phyloP scores from a whole-genome alignment of 2,797 vertebrate species.

The Rhadinocentrus ornatus region DNA sequence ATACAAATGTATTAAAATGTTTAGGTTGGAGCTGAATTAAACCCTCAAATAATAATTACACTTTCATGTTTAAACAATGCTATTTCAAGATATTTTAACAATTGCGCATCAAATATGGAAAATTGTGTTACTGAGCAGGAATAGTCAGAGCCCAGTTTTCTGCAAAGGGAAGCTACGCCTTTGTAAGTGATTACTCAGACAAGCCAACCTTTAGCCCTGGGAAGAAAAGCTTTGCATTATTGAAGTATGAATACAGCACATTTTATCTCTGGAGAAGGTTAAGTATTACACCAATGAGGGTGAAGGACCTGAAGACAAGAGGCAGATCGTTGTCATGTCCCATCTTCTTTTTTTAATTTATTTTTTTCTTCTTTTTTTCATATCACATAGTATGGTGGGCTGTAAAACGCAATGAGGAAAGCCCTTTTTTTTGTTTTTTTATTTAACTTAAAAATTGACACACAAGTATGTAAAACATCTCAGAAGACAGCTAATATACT shows the following conservation, averaged over 20 bases:
- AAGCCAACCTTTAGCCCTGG: constrained; percentile 16
- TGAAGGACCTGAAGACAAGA: constrained; percentile 36
- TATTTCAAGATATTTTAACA: constrained; percentile 10
- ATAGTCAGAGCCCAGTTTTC: constrained; percentile 19
- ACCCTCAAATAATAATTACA: background rate
- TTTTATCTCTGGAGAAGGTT: constrained; percentile 59
- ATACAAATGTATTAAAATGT: constrained; percentile 4
- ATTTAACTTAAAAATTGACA: constrained; percentile 9
- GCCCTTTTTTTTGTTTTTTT: background rate
- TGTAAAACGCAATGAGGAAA: background rate
- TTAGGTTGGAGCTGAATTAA: background rate
- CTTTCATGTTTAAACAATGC: background rate
- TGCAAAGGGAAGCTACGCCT: constrained; percentile 36
- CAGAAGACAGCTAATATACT: constrained; percentile 1
- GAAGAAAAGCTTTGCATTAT: constrained; percentile 55
- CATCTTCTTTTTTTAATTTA: constrained; percentile 50
- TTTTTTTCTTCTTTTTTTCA: constrained; percentile 43
- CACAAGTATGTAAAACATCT: background rate
- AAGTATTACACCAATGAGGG: constrained; percentile 35
- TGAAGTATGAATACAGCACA: constrained; percentile 62
- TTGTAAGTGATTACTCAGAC: constrained; percentile 56
- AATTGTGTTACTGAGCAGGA: constrained; percentile 19
- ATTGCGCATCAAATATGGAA: background rate
- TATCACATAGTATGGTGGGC: constrained; percentile 14
- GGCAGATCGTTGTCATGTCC: constrained; percentile 36